Evolutionary conservation across 2,888 invertebrate genomes (phyloP).

Genomic region (Tupiocoris notatus): DNA sequence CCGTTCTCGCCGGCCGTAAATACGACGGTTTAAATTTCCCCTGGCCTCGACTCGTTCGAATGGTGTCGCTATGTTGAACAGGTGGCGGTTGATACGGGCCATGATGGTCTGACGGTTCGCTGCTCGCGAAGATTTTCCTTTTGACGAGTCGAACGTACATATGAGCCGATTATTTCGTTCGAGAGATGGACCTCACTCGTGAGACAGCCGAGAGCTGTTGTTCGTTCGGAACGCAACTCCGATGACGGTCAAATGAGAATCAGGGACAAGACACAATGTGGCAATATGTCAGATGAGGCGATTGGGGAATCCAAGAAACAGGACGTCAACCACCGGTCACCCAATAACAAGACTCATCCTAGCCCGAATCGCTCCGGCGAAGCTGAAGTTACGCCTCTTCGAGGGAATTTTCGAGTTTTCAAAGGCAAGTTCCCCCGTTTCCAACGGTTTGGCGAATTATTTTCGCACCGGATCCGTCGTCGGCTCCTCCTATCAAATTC

Average conservation of each 20-base stretch:
- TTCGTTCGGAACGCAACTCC: conserved; percentile 18
- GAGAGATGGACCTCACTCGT: conserved; percentile 32
- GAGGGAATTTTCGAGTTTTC: conserved; percentile 23
- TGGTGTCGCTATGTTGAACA: conserved; percentile 18
- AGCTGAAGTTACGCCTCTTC: conserved; percentile 25
- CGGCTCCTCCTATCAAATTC: not conserved
- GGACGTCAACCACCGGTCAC: conserved; percentile 36
- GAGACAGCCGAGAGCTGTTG: conserved; percentile 36
- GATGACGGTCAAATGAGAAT: conserved; percentile 41
- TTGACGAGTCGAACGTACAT: conserved; percentile 2
- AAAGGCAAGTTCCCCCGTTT: conserved; percentile 10
- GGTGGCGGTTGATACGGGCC: conserved; percentile 19
- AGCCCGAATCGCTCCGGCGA: conserved; percentile 25
- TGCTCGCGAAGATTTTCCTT: conserved; percentile 1
- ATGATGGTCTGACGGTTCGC: conserved; percentile 24
- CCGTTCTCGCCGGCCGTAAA: not conserved
- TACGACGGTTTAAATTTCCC: not conserved
- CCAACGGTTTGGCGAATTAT: too few species aligned
- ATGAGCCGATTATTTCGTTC: not conserved
- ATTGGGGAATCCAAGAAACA: conserved; percentile 40
- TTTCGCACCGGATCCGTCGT: too few species aligned
- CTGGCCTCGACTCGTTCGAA: not conserved
- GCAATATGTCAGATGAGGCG: conserved; percentile 41
- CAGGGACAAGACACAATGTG: conserved; percentile 41
- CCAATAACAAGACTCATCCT: conserved; percentile 28